A percentile compares a stretch with the other conserved stretches of the same genome.
Conservation (phyloP, 64 coral and sea anemone genomes). For the Acropora tenuis region DNA sequence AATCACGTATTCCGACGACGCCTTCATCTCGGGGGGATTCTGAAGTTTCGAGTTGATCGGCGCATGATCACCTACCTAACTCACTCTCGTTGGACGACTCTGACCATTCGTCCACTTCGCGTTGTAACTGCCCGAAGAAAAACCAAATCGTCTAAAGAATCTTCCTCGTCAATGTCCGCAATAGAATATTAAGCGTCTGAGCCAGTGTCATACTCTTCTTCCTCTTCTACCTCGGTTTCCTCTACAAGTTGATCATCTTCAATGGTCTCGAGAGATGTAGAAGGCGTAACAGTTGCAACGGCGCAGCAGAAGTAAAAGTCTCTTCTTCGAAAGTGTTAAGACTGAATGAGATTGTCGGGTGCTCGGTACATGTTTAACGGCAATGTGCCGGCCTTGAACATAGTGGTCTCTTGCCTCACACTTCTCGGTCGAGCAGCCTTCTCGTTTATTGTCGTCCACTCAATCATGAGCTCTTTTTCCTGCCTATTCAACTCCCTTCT, state of each 20-base stretch:
- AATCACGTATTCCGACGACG: too few species aligned
- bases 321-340: too few species aligned
- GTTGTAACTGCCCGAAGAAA: slow-evolving; percentile 77
- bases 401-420: too few species aligned
- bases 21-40: too few species aligned
- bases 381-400: too few species aligned
- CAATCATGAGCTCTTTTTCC: too few species aligned
- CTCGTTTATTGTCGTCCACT: too few species aligned
- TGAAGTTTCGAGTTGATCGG: too few species aligned
- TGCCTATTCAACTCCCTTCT: too few species aligned
- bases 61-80: neutral
- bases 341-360: too few species aligned
- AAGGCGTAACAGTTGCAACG: slow-evolving; percentile 2
- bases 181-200: slow-evolving; percentile 46
- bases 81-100: slow-evolving; percentile 59
- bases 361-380: too few species aligned
- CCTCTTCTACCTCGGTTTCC: slow-evolving; percentile 50
- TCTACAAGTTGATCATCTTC: slow-evolving; percentile 38
- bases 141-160: slow-evolving; percentile 70
- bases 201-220: slow-evolving; percentile 61
- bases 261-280: slow-evolving; percentile 5
- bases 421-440: too few species aligned
- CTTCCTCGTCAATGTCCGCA: slow-evolving; percentile 65
- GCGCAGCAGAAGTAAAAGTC: slow-evolving; percentile 14
- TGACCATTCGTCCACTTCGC: slow-evolving; percentile 78